Evolutionary conservation across 2,113 vertebrate genomes (phyloP), one percentile per base, ranked within the genome.

Genomic region (Ageneiosus marmoratus): DNA sequence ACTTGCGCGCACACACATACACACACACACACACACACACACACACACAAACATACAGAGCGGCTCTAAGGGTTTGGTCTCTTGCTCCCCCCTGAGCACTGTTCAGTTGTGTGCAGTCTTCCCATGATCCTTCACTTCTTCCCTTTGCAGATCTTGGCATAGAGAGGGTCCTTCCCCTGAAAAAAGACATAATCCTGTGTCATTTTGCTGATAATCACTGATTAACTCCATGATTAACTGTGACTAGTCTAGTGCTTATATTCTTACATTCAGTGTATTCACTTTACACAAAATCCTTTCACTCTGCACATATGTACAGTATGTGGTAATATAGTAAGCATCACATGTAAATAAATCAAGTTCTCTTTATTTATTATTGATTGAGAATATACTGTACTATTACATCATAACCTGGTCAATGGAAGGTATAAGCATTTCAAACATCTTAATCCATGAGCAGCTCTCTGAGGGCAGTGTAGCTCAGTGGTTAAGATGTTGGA

Each of bases 121-220:
- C 92, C 89, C 85, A 87, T 88, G 87, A 84, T 84, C 90, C 89
- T 91, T 94, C 96, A 96, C 95, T 97, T 98, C 96, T 97, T 97
- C 94, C 94, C 96, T 95, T 96, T 98, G 95, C 94, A 95, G 95
- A 99, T 97, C 95, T 96, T 94, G 91, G 96, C 97, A 84, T 98
- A 98, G 91, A 99, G 96, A 94, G 96, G 96, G 92, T 97, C 97
- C 87, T 94, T 95, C 94, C 95, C 95, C 96, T 97, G 88, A 20
- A 89, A 83, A 93, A 91, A 89, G 83, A 93, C 5, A 93, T 37
- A 84, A 86, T 73, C 88, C 32, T 92, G 79, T 20, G 74, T 88
- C 70, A 89, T 60, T 77, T 48, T 13, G 4, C 29, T 32, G 37
- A 41, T 41, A 5, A 70, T 16, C 46, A 53, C 20, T 29, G 16